A percentile compares a stretch with the other conserved stretches of the same genome.
phyloP scores from a whole-genome alignment of 35 echinoderm and acorn worm species.

The Hemicentrotus pulcherrimus region DNA sequence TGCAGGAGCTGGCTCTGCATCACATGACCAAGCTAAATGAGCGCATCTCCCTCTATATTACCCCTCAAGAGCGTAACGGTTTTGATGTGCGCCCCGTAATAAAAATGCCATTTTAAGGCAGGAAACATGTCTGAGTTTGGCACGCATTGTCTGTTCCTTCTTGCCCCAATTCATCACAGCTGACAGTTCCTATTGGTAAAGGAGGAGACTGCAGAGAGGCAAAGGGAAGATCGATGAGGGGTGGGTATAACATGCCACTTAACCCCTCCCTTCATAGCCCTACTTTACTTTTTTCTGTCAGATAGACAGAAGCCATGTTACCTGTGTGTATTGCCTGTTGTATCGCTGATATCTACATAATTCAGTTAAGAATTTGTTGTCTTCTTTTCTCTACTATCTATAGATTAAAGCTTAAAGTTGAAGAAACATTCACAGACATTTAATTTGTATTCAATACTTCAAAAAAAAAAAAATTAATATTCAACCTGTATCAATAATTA shows the following conservation, averaged over 20 bases:
- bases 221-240: background rate
- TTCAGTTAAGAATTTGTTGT: no score
- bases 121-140: background rate
- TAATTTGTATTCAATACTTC: no score
- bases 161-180: background rate
- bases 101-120: slow-evolving; percentile 7
- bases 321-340: background rate
- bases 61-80: background rate
- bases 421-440: no score
- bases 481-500: no score
- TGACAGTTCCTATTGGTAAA: background rate
- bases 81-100: background rate
- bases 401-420: no score
- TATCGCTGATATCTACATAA: background rate
- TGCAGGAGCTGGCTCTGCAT: background rate
- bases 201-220: background rate
- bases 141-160: background rate
- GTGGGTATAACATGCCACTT: background rate
- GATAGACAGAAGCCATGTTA: background rate
- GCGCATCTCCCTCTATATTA: background rate
- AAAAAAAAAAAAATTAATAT: no score
- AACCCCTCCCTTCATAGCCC: background rate
- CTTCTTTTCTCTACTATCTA: no score
- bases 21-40: background rate
- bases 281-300: background rate